Base-by-base conservation (phyloP, 2,797 vertebrate species). In the Mormyrops attenuatus region DNA sequence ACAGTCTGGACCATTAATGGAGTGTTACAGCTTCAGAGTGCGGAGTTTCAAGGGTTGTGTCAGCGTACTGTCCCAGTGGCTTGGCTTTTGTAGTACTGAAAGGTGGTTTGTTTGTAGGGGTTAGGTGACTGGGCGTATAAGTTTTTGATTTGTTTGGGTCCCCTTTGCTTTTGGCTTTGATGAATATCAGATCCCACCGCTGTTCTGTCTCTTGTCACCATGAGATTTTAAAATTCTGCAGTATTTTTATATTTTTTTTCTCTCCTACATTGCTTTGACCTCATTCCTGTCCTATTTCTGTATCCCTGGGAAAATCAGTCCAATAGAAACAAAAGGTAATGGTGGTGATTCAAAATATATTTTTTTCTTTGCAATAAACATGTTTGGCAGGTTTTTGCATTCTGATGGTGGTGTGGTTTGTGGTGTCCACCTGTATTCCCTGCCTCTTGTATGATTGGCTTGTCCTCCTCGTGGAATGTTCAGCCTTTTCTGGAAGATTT, bases 11-110 rank as follows among this genome's bases (percentile, higher is more conserved):
- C 49, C 89, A 55, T 49, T 91, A 92, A 92, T 92, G 91, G 91
- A 90, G 89, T 93, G 91, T 91, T 92, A 91, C 89, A 90, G 92
- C 90, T 90, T 93, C 93, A 92, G 93, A 92, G 88, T 92, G 90
- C 88, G 88, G 57, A 88, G 34, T 41, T 77, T 89, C 89, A 91
- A 91, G 55, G 49, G 90, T 91, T 30, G 84, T 38, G 34, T 82
- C 20, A 44, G 5, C 47, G n/a, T 22, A 30, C 22, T 53, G 84
- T 50, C 49, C 44, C 84, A 52, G 84, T 52, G n/a, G 44, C 47
- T 85, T 50, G 11, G 13, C 26, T 50, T 85, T 52, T 50, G 49
- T 52, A 52, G 22, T 34, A 17, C 84, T 26, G 77, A 47, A 82
- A 9, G 41, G 41, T 44, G 77, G 34, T 2, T 41, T 38, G 13